Evolutionary conservation across 2,888 invertebrate genomes (phyloP), one percentile per base, ranked within the genome.

Genomic region (Sipunculus nudus): DNA sequence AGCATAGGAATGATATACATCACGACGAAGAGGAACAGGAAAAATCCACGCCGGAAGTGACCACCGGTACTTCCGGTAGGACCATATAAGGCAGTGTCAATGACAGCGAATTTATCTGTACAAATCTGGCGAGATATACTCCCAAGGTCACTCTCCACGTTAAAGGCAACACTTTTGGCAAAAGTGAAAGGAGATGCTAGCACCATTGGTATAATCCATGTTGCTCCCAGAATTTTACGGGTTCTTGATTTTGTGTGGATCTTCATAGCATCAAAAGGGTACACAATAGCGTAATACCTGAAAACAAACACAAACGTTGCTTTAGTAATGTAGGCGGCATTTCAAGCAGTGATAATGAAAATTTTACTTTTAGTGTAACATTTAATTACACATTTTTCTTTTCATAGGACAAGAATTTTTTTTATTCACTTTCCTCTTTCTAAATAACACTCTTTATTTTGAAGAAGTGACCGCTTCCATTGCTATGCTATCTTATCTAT

Each of bases 281-380:
- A 81, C 0, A 85, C 83, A 16, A 85, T 83, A 28, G 85, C 85
- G 62, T 84, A 82, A 63, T 84, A 85, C 61, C 85, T 85, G 74
- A 16, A 75, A 73, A n/a, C n/a, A n/a, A n/a, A n/a, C n/a, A n/a
- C n/a, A n/a, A n/a, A n/a, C n/a, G n/a, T n/a, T n/a, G n/a, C n/a
- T n/a, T n/a, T n/a, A n/a, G n/a, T n/a, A n/a, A n/a, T n/a, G n/a
- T n/a, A n/a, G n/a, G n/a, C n/a, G n/a, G n/a, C n/a, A n/a, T n/a
- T n/a, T n/a, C n/a, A n/a, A n/a, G n/a, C n/a, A n/a, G n/a, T n/a
- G n/a, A n/a, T n/a, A n/a, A n/a, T n/a, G n/a, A n/a, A n/a, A n/a
- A n/a, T n/a, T n/a, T n/a, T n/a, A n/a, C n/a, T n/a, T n/a, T n/a
- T n/a, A n/a, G n/a, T n/a, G n/a, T n/a, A n/a, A n/a, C n/a, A n/a